These are phyloP conservation scores for Naso thynnoides DNA, from an alignment of 2,797 vertebrate genomes.

Conservation along the genomic window DNA sequence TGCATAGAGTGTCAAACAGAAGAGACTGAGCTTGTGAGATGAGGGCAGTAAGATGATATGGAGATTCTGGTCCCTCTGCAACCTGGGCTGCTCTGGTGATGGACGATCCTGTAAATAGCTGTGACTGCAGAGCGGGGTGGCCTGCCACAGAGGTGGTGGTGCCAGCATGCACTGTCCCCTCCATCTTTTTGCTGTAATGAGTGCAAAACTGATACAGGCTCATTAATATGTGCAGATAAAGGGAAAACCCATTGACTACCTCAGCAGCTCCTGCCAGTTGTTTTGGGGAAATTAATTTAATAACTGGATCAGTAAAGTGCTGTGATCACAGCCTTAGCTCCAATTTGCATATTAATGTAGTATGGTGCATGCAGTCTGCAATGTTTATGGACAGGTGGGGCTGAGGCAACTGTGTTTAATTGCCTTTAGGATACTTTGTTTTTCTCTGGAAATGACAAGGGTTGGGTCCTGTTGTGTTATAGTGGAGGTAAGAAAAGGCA, in stretches of 20 bases:
- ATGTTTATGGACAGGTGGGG: conserved; percentile 71
- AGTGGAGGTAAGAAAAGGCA: conserved; percentile 36
- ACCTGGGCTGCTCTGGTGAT: conserved; percentile 59
- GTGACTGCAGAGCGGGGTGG: conserved; percentile 50
- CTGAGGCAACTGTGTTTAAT: conserved; percentile 75
- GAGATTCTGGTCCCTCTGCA: conserved; percentile 48
- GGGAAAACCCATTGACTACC: conserved; percentile 74
- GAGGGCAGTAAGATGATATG: conserved; percentile 35
- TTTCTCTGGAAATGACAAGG: conserved; percentile 46
- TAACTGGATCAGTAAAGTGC: conserved; percentile 81
- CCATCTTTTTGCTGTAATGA: conserved; percentile 71
- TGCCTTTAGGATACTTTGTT: conserved; percentile 68
- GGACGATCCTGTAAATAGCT: conserved; percentile 57
- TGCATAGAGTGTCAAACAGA: conserved; percentile 22
- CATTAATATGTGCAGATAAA: conserved; percentile 81
- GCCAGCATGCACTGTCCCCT: conserved; percentile 23
- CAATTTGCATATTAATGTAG: conserved; percentile 87
- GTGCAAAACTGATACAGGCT: conserved; percentile 84
- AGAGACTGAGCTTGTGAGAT: conserved; percentile 17
- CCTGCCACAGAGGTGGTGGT: conserved; percentile 44
- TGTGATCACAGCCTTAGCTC: conserved; percentile 71
- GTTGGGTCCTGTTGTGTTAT: conserved; percentile 25
- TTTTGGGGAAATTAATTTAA: conserved; percentile 85
- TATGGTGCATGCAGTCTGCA: conserved; percentile 58
- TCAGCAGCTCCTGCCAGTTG: conserved; percentile 78